A percentile compares a stretch with the other conserved stretches of the same genome.
phyloP scores from a whole-genome alignment of 2,888 invertebrate species.

The Lasioglossum marginatum region DNA sequence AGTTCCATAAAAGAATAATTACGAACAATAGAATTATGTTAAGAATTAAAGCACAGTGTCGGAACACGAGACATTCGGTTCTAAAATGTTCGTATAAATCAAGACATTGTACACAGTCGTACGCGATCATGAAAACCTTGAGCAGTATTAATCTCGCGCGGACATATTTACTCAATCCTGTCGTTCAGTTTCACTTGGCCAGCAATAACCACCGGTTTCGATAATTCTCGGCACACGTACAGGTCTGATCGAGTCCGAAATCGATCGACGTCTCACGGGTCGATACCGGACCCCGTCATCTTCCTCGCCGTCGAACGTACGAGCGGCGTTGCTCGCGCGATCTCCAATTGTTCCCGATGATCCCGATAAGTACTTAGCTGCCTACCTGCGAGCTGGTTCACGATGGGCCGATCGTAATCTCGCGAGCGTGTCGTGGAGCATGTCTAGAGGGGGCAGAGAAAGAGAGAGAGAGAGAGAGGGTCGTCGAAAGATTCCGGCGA shows the following conservation, averaged over 20 bases:
- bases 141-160: not conserved
- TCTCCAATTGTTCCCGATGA: slow-evolving; percentile 47
- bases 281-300: slow-evolving; percentile 22
- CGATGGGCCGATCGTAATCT: slow-evolving; percentile 51
- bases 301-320: slow-evolving; percentile 23
- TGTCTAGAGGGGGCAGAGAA: not conserved
- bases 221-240: slow-evolving; percentile 13
- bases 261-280: not conserved
- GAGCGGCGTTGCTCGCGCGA: slow-evolving; percentile 1
- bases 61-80: not conserved
- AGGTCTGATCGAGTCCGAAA: not conserved
- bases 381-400: slow-evolving; percentile 28
- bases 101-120: not conserved
- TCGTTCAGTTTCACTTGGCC: not conserved
- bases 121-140: not conserved
- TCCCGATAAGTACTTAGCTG: slow-evolving; percentile 35
- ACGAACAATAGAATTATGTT: not conserved
- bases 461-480: not conserved
- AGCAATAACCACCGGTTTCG: slow-evolving; percentile 5
- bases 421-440: slow-evolving; percentile 43
- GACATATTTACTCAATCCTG: not conserved
- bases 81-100: not conserved
- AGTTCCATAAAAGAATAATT: not conserved
- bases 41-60: not conserved
- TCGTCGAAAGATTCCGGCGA: slow-evolving; percentile 43